Base-by-base conservation (phyloP, 2,113 vertebrate genomes). In the Craseonycteris thonglongyai region DNA sequence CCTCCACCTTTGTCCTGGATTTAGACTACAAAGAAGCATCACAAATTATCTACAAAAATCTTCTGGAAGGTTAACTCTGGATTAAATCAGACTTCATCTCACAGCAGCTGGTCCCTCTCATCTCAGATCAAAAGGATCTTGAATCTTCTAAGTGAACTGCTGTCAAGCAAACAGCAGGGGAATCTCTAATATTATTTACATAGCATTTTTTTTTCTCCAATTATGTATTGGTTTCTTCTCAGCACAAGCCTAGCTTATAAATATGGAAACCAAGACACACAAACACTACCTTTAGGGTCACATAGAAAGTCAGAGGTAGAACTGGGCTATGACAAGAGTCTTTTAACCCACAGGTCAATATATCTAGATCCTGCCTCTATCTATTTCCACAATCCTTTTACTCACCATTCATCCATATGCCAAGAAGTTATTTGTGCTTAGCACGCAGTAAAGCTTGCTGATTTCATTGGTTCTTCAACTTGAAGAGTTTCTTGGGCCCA, bases 121-220 rank as follows among this genome's bases (percentile, higher is more conserved):
- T 84, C 84, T 90, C 42, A 97, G 96, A 97, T 97, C 97, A 97
- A 97, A 97, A 94, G 95, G 84, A 84, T 93, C 90, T 86, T 74
- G 94, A 95, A 85, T 68, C 61, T 95, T 97, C 94, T 76, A 79
- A 97, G 92, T 56, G 93, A 96, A 93, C 93, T 93, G 65, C 91
- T 97, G 87, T 97, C 95, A 92, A 94, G 72, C 65, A 69, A 90
- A 91, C 96, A 97, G 96, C 96, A 96, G 95, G 96, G 84, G 54
- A 82, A 96, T 83, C 95, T 97, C 96, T 82, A 68, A 83, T 90
- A 85, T 94, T 96, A 95, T 97, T 97, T 96, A 97, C 90, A 95
- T 74, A 94, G 88, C 58, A 69, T 92, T 96, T 97, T 92, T 45
- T 69, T n/a, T 82, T 85, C 85, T 84, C 85, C 40, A 93, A 35